A percentile compares a stretch with the other conserved stretches of the same genome.
Evolutionary conservation across 2,888 invertebrate species (phyloP).

Genomic region (Apoda limacodes): DNA sequence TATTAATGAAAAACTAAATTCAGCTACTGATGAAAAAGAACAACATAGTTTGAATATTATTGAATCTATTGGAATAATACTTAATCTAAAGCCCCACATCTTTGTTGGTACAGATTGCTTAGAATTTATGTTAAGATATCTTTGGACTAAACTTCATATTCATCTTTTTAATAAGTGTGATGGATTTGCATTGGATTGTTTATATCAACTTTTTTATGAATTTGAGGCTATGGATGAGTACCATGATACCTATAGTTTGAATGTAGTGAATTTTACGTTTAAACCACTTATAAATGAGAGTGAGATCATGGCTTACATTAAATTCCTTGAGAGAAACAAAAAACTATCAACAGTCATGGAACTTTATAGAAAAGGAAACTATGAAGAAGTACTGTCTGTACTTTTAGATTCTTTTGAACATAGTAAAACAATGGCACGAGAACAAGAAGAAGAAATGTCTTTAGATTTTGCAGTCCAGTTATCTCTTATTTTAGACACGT

Average conservation of each 20-base stretch:
- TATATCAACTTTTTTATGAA: slow-evolving; percentile 52
- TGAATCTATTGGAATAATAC: slow-evolving; percentile 45
- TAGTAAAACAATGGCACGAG: slow-evolving; percentile 48
- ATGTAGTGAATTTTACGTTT: slow-evolving; percentile 45
- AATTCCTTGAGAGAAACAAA: slow-evolving; percentile 60
- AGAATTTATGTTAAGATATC: slow-evolving; percentile 43
- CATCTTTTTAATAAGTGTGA: slow-evolving; percentile 49
- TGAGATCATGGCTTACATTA: slow-evolving; percentile 43
- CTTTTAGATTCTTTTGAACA: slow-evolving; percentile 76
- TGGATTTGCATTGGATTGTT: slow-evolving; percentile 48
- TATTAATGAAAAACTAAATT: slow-evolving; percentile 44
- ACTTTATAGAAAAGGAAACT: slow-evolving; percentile 74
- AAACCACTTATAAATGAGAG: slow-evolving; percentile 45
- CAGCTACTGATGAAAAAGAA: slow-evolving; percentile 27
- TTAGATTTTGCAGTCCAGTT: slow-evolving; percentile 70
- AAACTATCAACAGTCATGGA: slow-evolving; percentile 74
- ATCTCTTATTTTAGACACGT: slow-evolving; percentile 74
- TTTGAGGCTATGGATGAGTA: slow-evolving; percentile 56
- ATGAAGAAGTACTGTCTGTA: slow-evolving; percentile 74
- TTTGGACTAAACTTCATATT: slow-evolving; percentile 57
- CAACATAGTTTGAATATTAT: slow-evolving; percentile 39
- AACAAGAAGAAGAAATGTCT: slow-evolving; percentile 55
- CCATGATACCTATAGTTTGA: slow-evolving; percentile 37
- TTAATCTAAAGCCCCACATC: slow-evolving; percentile 45
- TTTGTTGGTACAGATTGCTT: slow-evolving; percentile 41